Conservation (phyloP, 2,888 invertebrate species). For the Papilio protenor region DNA sequence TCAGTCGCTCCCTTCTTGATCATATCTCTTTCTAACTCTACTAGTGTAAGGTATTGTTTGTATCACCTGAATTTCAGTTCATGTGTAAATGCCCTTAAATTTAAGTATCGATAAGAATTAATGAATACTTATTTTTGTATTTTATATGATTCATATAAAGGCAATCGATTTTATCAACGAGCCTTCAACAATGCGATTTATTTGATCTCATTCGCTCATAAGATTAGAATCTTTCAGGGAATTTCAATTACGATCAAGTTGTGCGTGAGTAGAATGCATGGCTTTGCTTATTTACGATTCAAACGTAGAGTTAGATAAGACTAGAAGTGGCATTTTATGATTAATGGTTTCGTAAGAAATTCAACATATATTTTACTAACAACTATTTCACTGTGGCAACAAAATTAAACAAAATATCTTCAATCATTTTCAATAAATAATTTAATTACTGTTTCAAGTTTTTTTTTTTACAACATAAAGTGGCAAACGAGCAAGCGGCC, state of each 20-base stretch:
- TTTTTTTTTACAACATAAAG: too few relatives aligned
- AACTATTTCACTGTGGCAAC: too few relatives aligned
- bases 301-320: conserved; percentile 3
- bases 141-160: neutral
- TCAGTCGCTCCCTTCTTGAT: too few relatives aligned
- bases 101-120: neutral
- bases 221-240: conserved; percentile 72
- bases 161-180: conserved; percentile 52
- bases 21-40: too few relatives aligned
- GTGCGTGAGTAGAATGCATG: conserved; percentile 65
- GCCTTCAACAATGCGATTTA: conserved; percentile 63
- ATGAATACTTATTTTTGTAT: neutral
- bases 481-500: too few relatives aligned
- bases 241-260: conserved; percentile 73
- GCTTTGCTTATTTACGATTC: conserved; percentile 37
- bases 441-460: too few relatives aligned
- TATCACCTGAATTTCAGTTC: neutral
- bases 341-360: neutral
- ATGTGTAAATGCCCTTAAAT: neutral
- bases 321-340: neutral
- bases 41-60: too few relatives aligned
- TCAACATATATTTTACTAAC: too few relatives aligned
- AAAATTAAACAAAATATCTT: too few relatives aligned
- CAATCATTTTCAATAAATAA: too few relatives aligned
- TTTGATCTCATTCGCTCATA: conserved; percentile 67